phyloP scores from a whole-genome alignment of 2,113 vertebrate genomes.

The Syngnathus typhle region DNA sequence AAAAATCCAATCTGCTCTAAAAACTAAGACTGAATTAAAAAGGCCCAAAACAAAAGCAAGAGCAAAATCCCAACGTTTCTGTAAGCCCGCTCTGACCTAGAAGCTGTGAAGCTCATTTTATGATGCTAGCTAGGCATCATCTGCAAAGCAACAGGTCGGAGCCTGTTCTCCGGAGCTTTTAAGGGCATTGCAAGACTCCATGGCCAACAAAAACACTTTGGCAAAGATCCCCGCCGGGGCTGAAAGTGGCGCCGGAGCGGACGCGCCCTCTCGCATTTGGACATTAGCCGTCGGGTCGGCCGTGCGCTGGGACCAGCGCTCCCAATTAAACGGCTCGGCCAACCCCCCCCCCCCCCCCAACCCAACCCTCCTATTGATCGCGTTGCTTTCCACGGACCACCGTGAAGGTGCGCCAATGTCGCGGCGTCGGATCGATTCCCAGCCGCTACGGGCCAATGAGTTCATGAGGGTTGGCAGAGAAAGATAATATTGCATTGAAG shows the following conservation, averaged over 20 bases:
- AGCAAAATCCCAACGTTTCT: no score
- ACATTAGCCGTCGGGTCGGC: slow-evolving; percentile 57
- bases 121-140: background rate
- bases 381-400: slow-evolving; percentile 24
- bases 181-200: background rate
- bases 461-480: background rate
- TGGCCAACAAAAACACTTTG: background rate
- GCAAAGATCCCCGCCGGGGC: background rate
- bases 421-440: slow-evolving; percentile 22
- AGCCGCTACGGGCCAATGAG: slow-evolving; percentile 41
- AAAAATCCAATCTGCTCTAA: no score
- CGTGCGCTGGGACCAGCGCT: slow-evolving; percentile 38
- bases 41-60: no score
- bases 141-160: slow-evolving; percentile 13
- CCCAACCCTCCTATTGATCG: slow-evolving; percentile 51
- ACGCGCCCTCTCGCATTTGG: slow-evolving; percentile 48
- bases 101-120: background rate
- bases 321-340: slow-evolving; percentile 55
- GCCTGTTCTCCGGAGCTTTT: slow-evolving; percentile 4
- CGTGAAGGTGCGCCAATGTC: slow-evolving; percentile 34
- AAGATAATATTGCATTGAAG: background rate
- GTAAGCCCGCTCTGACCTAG: no score
- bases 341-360: no score
- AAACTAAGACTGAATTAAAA: no score
- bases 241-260: slow-evolving; percentile 26